These are phyloP conservation scores for Ptilodon capucinus DNA, from an alignment of 2,888 invertebrate species.

Conservation along the genomic window DNA sequence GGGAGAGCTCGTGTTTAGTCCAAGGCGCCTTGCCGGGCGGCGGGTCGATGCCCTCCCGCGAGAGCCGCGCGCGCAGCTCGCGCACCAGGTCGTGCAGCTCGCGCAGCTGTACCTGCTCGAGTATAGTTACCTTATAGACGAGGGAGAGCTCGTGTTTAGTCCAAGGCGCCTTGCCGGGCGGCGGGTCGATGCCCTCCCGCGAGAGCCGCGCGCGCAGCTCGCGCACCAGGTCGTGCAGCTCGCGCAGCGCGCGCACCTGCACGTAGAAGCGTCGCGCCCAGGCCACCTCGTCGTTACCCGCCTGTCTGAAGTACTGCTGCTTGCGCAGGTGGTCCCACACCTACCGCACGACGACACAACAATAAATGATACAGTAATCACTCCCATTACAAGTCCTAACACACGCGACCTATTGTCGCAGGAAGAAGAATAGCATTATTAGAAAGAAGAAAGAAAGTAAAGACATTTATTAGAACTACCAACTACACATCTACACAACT, in stretches of 20 bases:
- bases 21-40: conserved; percentile 62
- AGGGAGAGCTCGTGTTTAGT: conserved; percentile 53
- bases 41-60: conserved; percentile 82
- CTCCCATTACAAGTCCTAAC: too few species aligned
- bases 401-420: too few species aligned
- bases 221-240: conserved; percentile 86
- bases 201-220: conserved; percentile 87
- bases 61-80: conserved; percentile 85
- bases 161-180: conserved; percentile 63
- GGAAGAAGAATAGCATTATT: too few species aligned
- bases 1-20: conserved; percentile 53
- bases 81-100: conserved; percentile 63
- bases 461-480: too few species aligned
- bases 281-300: conserved; percentile 67
- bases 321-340: conserved; percentile 86
- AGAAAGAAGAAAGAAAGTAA: too few species aligned
- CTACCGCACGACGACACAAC: conserved; percentile 52
- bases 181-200: conserved; percentile 82
- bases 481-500: too few species aligned
- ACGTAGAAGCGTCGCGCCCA: conserved; percentile 89
- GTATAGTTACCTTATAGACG: conserved; percentile 67
- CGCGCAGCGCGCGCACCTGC: conserved; percentile 87
- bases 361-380: not conserved
- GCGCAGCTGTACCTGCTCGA: too few species aligned
- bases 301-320: conserved; percentile 79